phyloP scores from a whole-genome alignment of 2,113 vertebrate genomes.

The Pandion haliaetus region DNA sequence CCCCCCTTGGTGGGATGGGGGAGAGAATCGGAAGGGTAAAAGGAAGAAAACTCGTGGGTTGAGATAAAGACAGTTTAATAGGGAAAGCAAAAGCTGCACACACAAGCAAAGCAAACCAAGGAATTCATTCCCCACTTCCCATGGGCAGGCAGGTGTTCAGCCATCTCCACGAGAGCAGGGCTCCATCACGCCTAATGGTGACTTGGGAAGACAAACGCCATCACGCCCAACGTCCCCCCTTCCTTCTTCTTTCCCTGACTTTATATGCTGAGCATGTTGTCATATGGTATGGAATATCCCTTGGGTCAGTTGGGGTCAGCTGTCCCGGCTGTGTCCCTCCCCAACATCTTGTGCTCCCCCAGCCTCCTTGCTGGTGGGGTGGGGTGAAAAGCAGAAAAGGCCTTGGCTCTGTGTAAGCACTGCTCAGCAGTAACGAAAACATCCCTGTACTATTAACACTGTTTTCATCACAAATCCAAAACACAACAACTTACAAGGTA shows the following conservation, averaged over 20 bases:
- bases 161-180: not conserved
- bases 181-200: rapidly evolving
- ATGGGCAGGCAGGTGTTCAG: not conserved
- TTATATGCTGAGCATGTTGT: no score
- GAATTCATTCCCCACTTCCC: not conserved
- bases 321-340: no score
- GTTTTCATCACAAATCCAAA: not conserved
- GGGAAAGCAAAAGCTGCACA: not conserved
- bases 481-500: not conserved
- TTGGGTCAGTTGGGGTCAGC: no score
- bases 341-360: no score
- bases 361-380: not conserved
- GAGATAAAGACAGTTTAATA: not conserved
- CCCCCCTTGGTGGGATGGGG: no score
- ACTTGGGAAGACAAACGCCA: not conserved
- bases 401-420: not conserved
- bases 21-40: not conserved
- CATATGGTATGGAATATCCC: no score
- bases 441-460: not conserved
- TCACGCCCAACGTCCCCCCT: no score
- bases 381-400: not conserved
- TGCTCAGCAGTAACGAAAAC: not conserved
- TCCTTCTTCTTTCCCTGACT: no score
- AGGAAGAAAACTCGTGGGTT: not conserved
- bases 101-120: not conserved